Evolutionary conservation across 2,113 vertebrate species (phyloP), one percentile per base, ranked within the genome.

Genomic region (Microcebus murinus): DNA sequence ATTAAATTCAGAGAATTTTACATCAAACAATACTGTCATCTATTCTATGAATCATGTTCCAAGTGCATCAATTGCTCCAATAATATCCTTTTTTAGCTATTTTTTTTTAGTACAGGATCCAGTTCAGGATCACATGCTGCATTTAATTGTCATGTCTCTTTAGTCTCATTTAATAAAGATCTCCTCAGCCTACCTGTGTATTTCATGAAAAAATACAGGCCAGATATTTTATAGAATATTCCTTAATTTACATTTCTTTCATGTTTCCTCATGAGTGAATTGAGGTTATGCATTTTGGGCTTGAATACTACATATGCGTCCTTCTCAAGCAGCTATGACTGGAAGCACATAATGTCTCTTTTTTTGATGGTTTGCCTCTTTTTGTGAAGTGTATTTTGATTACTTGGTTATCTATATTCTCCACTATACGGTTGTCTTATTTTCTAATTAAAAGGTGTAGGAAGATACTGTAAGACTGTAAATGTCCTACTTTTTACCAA

Each of bases 401-500:
- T 45, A 55, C 29, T 55, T 87, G 27, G 8, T 45, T 76, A 59
- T 31, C 77, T 88, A 17, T 76, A 77, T 96, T 95, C 14, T 89
- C 20, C 55, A 39, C 4, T 71, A 14, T 20, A 57, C 29, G 8
- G 48, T 89, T 93, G 25, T 55, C 87, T 93, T 95, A 76, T 88
- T 87, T 79, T 93, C 65, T 94, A 79, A 83, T 71, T 90, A 71
- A 93, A 88, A 84, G 27, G 6, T 70, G 9, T 42, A 59, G 57
- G 45, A 39, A 87, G 50, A 55, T 80, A 68, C 20, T 84, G 6
- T 45, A 74, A 92, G 23, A 12, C 14, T 81, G 29, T 36, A 84
- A 84, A 73, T 63, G 55, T 29, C 17, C 15, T 74, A 4, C 23
- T 90, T 92, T 83, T 52, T 6, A 11, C 45, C 27, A 86, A 65